These are phyloP conservation scores for Ommatoiulus sabulosus DNA, from an alignment of 2,888 invertebrate species.

Conservation along the genomic window DNA sequence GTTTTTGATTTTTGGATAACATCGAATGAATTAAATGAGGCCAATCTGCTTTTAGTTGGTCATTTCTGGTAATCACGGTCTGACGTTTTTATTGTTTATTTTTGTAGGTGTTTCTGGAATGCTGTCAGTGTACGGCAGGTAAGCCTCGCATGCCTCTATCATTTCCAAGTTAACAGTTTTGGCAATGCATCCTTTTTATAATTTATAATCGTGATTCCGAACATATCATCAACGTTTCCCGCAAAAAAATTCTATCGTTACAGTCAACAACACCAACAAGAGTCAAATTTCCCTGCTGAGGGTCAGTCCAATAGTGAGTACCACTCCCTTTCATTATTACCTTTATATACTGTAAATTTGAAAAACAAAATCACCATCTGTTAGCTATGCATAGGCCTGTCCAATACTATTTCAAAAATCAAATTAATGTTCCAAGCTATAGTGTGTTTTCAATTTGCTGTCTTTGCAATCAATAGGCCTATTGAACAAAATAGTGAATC, in stretches of 20 bases:
- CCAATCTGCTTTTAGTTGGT: not conserved
- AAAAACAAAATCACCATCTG: slow-evolving; percentile 34
- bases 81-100: slow-evolving; percentile 42
- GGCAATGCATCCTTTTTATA: not conserved
- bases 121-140: slow-evolving; percentile 39
- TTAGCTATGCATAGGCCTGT: slow-evolving; percentile 48
- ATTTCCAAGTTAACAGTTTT: not conserved
- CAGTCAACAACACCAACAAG: slow-evolving; percentile 38
- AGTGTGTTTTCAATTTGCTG: slow-evolving; percentile 48
- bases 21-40: slow-evolving; percentile 1
- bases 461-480: slow-evolving; percentile 48
- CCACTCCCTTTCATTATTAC: slow-evolving; percentile 42
- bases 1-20: not conserved
- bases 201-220: not conserved
- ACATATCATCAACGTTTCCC: slow-evolving; percentile 23
- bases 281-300: slow-evolving; percentile 38
- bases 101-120: slow-evolving; percentile 47
- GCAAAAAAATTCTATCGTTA: slow-evolving; percentile 26
- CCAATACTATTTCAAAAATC: slow-evolving; percentile 47
- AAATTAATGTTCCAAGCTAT: slow-evolving; percentile 48
- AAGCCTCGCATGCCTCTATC: slow-evolving; percentile 39
- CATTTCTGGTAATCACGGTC: slow-evolving; percentile 23
- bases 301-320: slow-evolving; percentile 44
- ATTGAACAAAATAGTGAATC: slow-evolving; percentile 48
- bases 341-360: not conserved